Evolutionary conservation across 2,797 vertebrate genomes (phyloP).

Genomic region (Rhabdomys pumilio): DNA sequence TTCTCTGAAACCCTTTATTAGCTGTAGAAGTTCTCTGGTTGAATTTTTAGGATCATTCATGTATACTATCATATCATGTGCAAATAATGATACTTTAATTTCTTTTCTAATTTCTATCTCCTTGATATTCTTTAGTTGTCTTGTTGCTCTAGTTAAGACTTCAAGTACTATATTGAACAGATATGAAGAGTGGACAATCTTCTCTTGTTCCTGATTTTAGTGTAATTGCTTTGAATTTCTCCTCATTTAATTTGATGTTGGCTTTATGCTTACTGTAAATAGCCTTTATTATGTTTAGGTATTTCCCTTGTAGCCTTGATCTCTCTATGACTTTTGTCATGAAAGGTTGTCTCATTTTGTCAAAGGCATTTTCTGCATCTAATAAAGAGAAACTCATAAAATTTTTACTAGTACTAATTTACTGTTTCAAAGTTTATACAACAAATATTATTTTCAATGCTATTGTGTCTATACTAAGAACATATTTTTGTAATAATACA

Average conservation of each 20-base stretch:
- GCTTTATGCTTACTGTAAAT: background rate
- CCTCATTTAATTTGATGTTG: background rate
- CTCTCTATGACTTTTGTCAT: background rate
- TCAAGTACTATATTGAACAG: background rate
- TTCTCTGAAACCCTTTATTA: background rate
- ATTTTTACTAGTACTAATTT: conserved; percentile 32
- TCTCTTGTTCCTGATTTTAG: background rate
- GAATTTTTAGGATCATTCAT: background rate
- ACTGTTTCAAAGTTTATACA: conserved; percentile 17
- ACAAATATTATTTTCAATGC: background rate
- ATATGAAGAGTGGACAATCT: background rate
- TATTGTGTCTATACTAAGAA: conserved; percentile 21
- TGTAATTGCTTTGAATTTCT: background rate
- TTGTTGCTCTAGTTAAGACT: background rate
- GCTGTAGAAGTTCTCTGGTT: background rate
- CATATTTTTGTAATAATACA: background rate
- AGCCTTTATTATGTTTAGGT: background rate
- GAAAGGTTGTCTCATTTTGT: background rate
- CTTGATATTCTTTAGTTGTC: background rate
- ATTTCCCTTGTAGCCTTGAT: background rate
- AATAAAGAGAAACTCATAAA: background rate
- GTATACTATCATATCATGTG: background rate
- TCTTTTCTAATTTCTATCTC: background rate
- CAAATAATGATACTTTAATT: background rate
- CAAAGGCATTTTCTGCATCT: background rate